Conservation (phyloP, 2,797 vertebrate genomes). For the Pitangus sulphuratus region DNA sequence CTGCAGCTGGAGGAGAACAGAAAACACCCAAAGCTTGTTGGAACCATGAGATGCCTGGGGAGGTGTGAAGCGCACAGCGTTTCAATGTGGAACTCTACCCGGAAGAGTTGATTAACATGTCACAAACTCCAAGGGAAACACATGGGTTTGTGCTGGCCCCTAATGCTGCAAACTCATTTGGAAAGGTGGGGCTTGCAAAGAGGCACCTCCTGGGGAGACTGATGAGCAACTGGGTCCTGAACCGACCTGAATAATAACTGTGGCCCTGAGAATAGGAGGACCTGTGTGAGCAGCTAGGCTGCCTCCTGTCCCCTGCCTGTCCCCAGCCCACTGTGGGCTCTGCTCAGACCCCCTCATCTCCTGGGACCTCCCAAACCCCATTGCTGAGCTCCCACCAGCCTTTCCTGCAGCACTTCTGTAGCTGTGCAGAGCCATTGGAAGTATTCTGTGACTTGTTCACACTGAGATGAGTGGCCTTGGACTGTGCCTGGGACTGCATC, state of each 20-base stretch:
- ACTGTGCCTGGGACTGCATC: background rate
- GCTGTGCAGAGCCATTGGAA: background rate
- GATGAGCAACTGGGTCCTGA: background rate
- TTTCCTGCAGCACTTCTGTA: background rate
- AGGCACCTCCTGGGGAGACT: background rate
- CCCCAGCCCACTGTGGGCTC: background rate
- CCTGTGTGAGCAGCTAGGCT: background rate
- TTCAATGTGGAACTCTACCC: background rate
- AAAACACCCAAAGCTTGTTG: background rate
- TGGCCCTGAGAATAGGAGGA: background rate
- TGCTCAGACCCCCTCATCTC: background rate
- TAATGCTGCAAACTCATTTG: background rate
- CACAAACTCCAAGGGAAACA: background rate
- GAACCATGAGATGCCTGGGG: background rate
- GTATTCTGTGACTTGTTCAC: background rate
- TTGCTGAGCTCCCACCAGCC: background rate
- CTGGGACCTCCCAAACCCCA: background rate
- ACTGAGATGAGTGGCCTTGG: background rate
- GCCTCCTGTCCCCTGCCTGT: background rate
- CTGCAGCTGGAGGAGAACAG: background rate
- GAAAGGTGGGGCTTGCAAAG: background rate
- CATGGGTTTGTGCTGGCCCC: background rate
- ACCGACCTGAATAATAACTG: accelerated
- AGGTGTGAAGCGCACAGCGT: background rate
- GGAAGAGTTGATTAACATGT: background rate